These are phyloP conservation scores for Blera fallax DNA, from an alignment of 2,888 invertebrate species.

Conservation along the genomic window DNA sequence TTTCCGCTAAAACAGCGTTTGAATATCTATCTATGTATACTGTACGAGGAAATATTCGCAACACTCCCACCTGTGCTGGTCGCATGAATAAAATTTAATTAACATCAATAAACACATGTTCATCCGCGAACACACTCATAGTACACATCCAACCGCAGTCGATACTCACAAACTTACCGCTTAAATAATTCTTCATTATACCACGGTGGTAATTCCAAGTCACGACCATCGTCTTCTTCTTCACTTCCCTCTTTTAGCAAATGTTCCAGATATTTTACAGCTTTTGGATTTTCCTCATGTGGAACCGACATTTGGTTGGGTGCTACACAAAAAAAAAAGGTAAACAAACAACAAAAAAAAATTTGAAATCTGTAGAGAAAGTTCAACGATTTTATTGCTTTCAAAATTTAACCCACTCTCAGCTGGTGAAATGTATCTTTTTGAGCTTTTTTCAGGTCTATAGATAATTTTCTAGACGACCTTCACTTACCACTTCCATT, in stretches of 20 bases:
- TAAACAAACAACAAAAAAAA: conserved; percentile 24
- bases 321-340: background rate
- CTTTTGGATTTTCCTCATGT: conserved; percentile 70
- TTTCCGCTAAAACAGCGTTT: no score
- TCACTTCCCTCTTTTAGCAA: conserved; percentile 77
- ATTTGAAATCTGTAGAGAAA: conserved; percentile 27
- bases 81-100: background rate
- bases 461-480: background rate
- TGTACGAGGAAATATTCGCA: background rate
- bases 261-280: conserved; percentile 78
- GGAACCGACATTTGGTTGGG: background rate
- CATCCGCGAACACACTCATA: background rate
- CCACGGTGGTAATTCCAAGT: conserved; percentile 85
- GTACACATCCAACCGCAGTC: background rate
- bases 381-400: conserved; percentile 29
- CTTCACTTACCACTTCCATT: conserved; percentile 37
- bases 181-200: conserved; percentile 86
- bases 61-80: background rate
- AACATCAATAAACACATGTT: background rate
- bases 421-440: background rate
- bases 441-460: background rate
- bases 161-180: conserved; percentile 82
- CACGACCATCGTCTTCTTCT: conserved; percentile 78
- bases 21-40: background rate
- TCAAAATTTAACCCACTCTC: conserved; percentile 16